phyloP scores from a whole-genome alignment of 2,113 vertebrate species.

The Actenoides hombroni region DNA sequence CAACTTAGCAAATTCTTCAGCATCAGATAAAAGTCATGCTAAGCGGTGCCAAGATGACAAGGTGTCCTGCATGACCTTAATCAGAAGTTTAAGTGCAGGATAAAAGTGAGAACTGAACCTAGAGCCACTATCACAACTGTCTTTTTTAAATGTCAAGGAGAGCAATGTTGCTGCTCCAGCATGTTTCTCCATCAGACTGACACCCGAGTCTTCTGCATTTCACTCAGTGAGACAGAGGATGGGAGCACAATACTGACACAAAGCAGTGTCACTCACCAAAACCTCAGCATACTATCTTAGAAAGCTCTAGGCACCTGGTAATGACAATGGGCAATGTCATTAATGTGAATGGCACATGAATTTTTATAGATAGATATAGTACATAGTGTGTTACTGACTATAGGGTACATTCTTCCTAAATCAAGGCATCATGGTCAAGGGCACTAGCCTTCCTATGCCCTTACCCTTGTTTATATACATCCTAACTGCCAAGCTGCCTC shows the following conservation, averaged over 20 bases:
- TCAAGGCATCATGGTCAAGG: neutral
- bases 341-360: fast-evolving
- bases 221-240: neutral
- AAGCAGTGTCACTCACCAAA: neutral
- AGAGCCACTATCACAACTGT: neutral
- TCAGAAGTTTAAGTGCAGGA: constrained; percentile 16
- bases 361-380: neutral
- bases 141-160: constrained; percentile 39
- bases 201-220: neutral
- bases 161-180: constrained; percentile 24
- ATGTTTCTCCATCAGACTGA: neutral
- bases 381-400: neutral
- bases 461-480: neutral
- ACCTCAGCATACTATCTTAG: neutral
- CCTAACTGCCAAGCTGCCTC: neutral
- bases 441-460: neutral
- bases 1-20: neutral
- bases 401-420: neutral
- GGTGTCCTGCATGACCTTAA: neutral
- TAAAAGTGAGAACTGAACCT: neutral
- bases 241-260: neutral
- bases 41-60: neutral
- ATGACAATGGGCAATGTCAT: neutral
- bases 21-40: neutral
- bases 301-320: neutral